phyloP scores from a whole-genome alignment of 2,113 vertebrate species.

The Siniperca knerii region DNA sequence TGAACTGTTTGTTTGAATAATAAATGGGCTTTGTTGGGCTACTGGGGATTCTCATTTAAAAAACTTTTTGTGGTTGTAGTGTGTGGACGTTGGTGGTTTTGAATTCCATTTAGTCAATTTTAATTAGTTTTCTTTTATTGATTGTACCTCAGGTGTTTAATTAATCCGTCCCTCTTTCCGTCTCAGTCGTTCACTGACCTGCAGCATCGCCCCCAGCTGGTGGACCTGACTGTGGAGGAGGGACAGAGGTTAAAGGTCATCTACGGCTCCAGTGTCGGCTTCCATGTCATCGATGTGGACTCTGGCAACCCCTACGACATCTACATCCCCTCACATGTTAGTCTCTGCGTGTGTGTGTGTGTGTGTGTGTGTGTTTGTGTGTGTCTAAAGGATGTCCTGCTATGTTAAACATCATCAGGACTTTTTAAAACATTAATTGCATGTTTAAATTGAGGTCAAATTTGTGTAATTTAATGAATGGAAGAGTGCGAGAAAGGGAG shows the following conservation, averaged over 20 bases:
- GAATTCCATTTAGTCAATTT: too few relatives aligned
- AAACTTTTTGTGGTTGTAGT: background rate
- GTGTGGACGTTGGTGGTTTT: background rate
- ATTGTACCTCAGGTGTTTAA: background rate
- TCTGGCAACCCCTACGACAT: conserved; percentile 98
- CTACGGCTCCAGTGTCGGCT: conserved; percentile 97
- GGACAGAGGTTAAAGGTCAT: conserved; percentile 99
- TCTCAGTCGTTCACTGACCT: conserved; percentile 98
- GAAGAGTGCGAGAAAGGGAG: background rate
- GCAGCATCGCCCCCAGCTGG: conserved; percentile 95
- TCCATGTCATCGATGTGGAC: conserved; percentile 99
- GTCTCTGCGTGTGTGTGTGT: conserved; percentile 63
- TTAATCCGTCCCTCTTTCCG: background rate
- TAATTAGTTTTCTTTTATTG: too few relatives aligned
- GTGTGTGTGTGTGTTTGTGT: background rate
- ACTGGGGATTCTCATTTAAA: background rate
- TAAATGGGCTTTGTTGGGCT: background rate
- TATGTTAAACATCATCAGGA: background rate
- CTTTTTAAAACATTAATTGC: background rate
- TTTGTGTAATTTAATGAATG: background rate
- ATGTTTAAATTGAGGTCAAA: background rate
- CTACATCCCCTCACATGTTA: conserved; percentile 99
- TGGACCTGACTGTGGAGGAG: conserved; percentile 98
- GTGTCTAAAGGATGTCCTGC: background rate
- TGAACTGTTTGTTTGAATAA: background rate